Conservation (phyloP, 1,140 invertebrate species). For the Drosophila arawakana region DNA sequence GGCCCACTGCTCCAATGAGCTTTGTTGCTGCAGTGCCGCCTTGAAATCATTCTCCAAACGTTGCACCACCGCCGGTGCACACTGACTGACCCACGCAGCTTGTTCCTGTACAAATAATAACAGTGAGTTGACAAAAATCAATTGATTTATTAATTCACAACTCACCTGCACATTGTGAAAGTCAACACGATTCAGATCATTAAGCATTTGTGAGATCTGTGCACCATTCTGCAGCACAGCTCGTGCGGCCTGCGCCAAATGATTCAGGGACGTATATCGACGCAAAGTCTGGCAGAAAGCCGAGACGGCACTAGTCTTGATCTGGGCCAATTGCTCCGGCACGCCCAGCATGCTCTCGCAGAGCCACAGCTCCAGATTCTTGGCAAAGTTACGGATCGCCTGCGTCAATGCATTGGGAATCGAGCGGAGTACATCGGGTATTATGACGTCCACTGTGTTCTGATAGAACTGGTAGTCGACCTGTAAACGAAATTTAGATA, state of each 20-base stretch:
- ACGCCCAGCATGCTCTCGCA: constrained; percentile 94
- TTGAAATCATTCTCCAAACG: constrained; percentile 97
- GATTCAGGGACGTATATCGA: constrained; percentile 99
- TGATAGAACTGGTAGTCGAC: constrained; percentile 98
- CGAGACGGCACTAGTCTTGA: constrained; percentile 94
- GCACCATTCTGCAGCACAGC: constrained; percentile 97
- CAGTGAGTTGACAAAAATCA: neutral
- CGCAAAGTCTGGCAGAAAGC: constrained; percentile 97
- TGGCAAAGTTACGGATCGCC: constrained; percentile 96
- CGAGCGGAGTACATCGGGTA: constrained; percentile 97
- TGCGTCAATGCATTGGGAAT: constrained; percentile 97
- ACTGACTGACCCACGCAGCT: constrained; percentile 99
- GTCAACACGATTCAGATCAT: constrained; percentile 98
- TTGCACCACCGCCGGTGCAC: constrained; percentile 94
- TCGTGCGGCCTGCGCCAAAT: constrained; percentile 96
- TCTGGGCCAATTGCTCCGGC: constrained; percentile 92
- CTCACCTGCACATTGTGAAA: constrained; percentile 97
- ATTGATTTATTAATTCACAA: neutral
- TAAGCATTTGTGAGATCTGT: constrained; percentile 98
- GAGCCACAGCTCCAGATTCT: constrained; percentile 94
- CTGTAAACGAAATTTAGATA: constrained; percentile 27
- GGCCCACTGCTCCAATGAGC: constrained; percentile 98
- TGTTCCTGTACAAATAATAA: constrained; percentile 85
- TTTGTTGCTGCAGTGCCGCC: constrained; percentile 95
- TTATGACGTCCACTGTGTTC: constrained; percentile 96